Conservation (phyloP, 1,140 invertebrate species). For the Macrobrachium nipponense region DNA sequence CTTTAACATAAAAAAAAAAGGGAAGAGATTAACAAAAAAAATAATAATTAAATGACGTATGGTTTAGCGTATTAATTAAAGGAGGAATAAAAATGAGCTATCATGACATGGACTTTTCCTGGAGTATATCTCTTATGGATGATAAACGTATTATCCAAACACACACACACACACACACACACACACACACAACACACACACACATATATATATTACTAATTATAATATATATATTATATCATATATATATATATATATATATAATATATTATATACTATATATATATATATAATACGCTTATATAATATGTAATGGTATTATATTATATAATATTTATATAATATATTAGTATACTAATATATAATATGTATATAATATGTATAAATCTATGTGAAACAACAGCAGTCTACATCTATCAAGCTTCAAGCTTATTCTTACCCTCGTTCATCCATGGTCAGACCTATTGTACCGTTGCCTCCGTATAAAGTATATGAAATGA, state of each 20-base stretch:
- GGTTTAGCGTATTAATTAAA: too few relatives aligned
- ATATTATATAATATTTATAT: conserved; percentile 26
- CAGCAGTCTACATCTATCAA: neutral
- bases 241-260: conserved; percentile 32
- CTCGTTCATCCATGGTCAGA: too few relatives aligned
- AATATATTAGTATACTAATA: conserved; percentile 1
- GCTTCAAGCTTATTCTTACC: neutral
- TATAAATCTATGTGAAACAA: neutral
- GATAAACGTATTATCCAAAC: too few relatives aligned
- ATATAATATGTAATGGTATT: conserved; percentile 12
- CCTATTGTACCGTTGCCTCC: too few relatives aligned
- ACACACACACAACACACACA: neutral
- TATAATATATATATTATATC: conserved; percentile 32
- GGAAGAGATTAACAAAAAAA: too few relatives aligned
- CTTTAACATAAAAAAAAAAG: too few relatives aligned
- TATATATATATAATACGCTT: conserved; percentile 23
- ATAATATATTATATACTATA: neutral
- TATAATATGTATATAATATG: conserved; percentile 22
- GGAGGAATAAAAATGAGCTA: too few relatives aligned
- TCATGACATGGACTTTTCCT: too few relatives aligned
- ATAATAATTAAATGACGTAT: too few relatives aligned
- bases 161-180: too few relatives aligned
- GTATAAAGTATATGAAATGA: too few relatives aligned
- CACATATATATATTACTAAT: conserved; percentile 21
- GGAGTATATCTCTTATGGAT: too few relatives aligned